Evolutionary conservation across 2,888 invertebrate genomes (phyloP), one percentile per base, ranked within the genome.

Genomic region (Urechis unicinctus): DNA sequence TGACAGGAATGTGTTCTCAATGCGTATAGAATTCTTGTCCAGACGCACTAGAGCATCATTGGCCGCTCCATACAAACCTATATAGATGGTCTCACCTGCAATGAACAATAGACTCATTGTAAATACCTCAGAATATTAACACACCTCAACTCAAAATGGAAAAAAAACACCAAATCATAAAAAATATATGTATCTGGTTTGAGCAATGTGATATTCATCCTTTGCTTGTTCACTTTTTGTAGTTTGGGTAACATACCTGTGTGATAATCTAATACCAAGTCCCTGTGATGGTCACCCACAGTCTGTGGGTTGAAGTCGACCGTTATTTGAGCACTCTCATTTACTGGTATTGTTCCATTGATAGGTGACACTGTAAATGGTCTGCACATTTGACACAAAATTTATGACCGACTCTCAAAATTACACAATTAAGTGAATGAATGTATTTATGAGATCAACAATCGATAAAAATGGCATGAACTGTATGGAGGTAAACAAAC

Each of bases 1-100:
- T 4, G 75, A 72, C 25, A 78, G 68, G 60, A 68, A 78, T 1
- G 78, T 78, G 63, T 71, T 75, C 55, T 78, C 78, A 54, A 78
- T 72, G 4, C 71, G 62, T 24, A 78, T 65, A 3, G 75, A 69
- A 58, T 70, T 74, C 61, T 75, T 78, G 60, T 78, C 78, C 53
- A 78, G 65, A 31, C 77, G 62, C 3, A 78, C 73, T 53, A 72
- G 71, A 22, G 71, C 67, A 64, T 78, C 76, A 54, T 77, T 72
- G 13, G 75, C 72, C 4, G 69, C 72, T 44, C 78, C 78, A 62
- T 75, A 71, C 41, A 78, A 61, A 22, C 61, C 53, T 24, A 78
- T 69, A 50, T 62, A 68, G n/a, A 78, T 61, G 52, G 72, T 66
- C 58, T 78, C 78, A n/a, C 74, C 75, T 75, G 61, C 26, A 53